Evolutionary conservation across 2,113 vertebrate species (phyloP), one percentile per base, ranked within the genome.

Genomic region (Spermophilus dauricus): DNA sequence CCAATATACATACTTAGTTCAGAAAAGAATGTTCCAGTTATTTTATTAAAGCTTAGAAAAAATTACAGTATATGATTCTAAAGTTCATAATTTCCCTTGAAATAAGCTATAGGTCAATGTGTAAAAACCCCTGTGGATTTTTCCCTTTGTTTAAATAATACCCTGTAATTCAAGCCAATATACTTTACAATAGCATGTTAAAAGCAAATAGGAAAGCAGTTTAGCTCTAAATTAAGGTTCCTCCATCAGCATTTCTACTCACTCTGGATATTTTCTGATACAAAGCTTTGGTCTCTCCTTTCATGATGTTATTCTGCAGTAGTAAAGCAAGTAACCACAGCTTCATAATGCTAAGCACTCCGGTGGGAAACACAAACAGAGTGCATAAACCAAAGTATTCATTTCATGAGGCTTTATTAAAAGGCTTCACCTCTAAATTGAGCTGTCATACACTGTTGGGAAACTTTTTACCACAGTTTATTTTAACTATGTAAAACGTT

Each of bases 371-470:
- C 98, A 98, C 98, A 99, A 98, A 98, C 98, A 98, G 98, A 98
- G 97, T 96, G 95, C 98, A 98, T 99, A 98, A 99, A 99, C 98
- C 98, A 97, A 98, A 98, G 98, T 98, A 98, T 98, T 99, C 98
- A 98, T 98, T 99, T 95, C 98, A 98, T 72, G 97, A 98, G 98
- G 95, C 98, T 98, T 99, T 99, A 99, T 99, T 99, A 99, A 99
- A 98, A 99, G 98, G 98, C 98, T 99, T 99, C 99, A 99, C 98
- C 99, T 99, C 98, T 98, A 99, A 99, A 99, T 98, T 98, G 99
- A 99, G 98, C 98, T 98, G 98, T 98, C 98, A 98, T 94, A 97
- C 0, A 58, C 96, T 98, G 98, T 98, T 98, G 98, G 98, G 98
- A 98, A 99, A 99, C 98, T 99, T 98, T 98, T 98, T 98, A 96